phyloP scores from a whole-genome alignment of 2,113 vertebrate species.

The Mustelus asterias region DNA sequence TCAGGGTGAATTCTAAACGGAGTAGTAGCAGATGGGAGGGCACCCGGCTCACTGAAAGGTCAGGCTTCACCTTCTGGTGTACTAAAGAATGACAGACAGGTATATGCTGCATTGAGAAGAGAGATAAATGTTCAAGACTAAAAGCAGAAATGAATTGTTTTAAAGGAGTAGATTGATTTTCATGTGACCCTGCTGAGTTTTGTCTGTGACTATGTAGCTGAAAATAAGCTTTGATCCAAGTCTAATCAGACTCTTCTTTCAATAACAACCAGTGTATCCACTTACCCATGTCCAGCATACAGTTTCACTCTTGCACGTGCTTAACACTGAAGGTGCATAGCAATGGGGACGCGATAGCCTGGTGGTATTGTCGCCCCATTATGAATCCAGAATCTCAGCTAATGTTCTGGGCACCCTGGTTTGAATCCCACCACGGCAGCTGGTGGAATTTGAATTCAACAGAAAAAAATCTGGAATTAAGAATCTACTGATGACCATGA shows the following conservation, averaged over 20 bases:
- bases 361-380: too few species aligned
- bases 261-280: not conserved
- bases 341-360: not conserved
- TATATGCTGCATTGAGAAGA: not conserved
- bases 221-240: constrained; percentile 2
- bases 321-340: not conserved
- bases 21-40: not conserved
- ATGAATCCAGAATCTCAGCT: not conserved
- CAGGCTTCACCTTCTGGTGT: not conserved
- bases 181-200: not conserved
- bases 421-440: too few species aligned
- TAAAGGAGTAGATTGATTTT: not conserved
- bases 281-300: not conserved
- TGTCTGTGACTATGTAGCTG: not conserved
- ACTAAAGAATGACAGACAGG: not conserved
- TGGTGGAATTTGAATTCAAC: too few species aligned
- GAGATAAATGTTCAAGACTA: not conserved
- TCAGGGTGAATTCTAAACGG: not conserved
- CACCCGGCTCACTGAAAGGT: not conserved
- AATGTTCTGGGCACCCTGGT: too few species aligned
- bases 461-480: too few species aligned
- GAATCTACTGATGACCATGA: too few species aligned
- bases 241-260: not conserved
- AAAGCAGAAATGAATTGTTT: not conserved
- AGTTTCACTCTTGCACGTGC: not conserved